These are phyloP conservation scores for Eristalis pertinax DNA, from an alignment of 2,888 invertebrate species.

Conservation along the genomic window DNA sequence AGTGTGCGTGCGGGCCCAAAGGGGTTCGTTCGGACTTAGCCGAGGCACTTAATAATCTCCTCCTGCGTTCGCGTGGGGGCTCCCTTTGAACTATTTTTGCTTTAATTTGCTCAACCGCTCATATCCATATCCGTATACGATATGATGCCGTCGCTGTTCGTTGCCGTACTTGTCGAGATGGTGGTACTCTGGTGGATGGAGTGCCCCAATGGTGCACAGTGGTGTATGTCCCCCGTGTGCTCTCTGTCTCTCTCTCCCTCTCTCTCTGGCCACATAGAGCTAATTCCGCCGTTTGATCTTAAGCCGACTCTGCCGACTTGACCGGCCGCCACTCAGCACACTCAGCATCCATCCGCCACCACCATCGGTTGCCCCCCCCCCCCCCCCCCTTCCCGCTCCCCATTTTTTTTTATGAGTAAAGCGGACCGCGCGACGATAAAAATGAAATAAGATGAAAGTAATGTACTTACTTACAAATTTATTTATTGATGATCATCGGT, in stretches of 20 bases:
- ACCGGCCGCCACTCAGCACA: constrained; percentile 53
- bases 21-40: background rate
- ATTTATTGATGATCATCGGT: constrained; percentile 72
- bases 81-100: constrained; percentile 60
- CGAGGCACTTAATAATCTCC: constrained; percentile 64
- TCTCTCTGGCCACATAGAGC: no score
- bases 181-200: constrained; percentile 47
- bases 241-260: constrained; percentile 68
- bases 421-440: constrained; percentile 70
- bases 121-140: background rate
- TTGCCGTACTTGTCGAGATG: constrained; percentile 45
- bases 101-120: constrained; percentile 56
- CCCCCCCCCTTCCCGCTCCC: constrained; percentile 19
- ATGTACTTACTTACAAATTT: constrained; percentile 73
- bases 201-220: constrained; percentile 18
- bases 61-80: constrained; percentile 24
- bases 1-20: background rate
- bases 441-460: constrained; percentile 73
- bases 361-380: constrained; percentile 9
- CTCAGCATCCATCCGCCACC: background rate
- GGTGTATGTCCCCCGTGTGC: constrained; percentile 62
- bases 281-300: constrained; percentile 70
- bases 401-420: constrained; percentile 72
- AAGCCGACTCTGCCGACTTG: constrained; percentile 62
- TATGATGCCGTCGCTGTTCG: constrained; percentile 6